phyloP scores from a whole-genome alignment of 2,113 vertebrate species.

The Salvelinus namaycush region DNA sequence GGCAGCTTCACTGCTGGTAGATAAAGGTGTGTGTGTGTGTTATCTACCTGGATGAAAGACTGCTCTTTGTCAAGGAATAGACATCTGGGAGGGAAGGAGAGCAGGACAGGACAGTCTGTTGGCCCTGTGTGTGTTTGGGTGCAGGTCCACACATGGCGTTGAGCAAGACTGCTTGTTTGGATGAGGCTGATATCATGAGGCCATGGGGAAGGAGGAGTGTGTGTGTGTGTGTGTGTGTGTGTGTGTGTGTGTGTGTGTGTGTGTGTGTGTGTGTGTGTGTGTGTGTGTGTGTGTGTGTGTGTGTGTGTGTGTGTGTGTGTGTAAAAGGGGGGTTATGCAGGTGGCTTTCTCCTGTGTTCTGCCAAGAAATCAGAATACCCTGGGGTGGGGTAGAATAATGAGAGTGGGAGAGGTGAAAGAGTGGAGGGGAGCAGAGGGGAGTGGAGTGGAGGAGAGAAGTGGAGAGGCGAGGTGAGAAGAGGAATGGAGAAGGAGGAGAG shows the following conservation, averaged over 20 bases:
- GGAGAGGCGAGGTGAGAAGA: too few species aligned
- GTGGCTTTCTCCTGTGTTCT: constrained; percentile 70
- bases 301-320: constrained; percentile 34
- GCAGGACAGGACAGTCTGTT: constrained; percentile 20
- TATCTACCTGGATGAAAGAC: constrained; percentile 34
- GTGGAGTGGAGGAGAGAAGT: too few species aligned
- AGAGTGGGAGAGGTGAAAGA: constrained; percentile 56
- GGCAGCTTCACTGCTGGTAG: constrained; percentile 7
- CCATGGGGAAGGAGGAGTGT: constrained; percentile 28
- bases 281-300: constrained; percentile 44
- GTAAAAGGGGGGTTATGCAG: constrained; percentile 62
- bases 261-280: constrained; percentile 21
- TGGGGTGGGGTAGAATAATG: constrained; percentile 71
- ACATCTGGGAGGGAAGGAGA: neutral
- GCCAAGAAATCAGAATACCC: constrained; percentile 76
- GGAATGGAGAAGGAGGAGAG: neutral
- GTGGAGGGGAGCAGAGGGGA: neutral
- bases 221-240: neutral
- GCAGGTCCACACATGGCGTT: constrained; percentile 60
- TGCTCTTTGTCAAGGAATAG: constrained; percentile 16
- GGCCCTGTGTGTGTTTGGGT: constrained; percentile 42
- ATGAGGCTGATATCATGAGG: constrained; percentile 32
- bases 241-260: neutral
- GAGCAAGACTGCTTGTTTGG: constrained; percentile 35
- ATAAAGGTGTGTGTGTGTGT: constrained; percentile 3